These are phyloP conservation scores for Zootoca vivipara DNA, from an alignment of 2,113 vertebrate genomes.

Conservation along the genomic window DNA sequence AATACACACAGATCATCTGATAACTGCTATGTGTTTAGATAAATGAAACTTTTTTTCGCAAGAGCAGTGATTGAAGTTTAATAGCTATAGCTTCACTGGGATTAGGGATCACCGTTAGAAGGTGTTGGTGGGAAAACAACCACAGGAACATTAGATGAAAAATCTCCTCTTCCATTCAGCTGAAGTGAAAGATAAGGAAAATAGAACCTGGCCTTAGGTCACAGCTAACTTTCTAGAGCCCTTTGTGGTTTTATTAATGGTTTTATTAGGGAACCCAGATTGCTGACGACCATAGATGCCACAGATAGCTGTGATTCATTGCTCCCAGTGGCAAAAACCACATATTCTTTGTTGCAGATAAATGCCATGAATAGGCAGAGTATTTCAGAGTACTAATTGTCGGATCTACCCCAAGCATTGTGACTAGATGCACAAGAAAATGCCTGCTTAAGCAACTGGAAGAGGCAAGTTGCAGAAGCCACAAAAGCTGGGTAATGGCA, in stretches of 20 bases:
- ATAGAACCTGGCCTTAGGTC: not conserved
- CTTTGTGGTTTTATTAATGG: conserved; percentile 13
- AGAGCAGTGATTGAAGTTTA: conserved; percentile 21
- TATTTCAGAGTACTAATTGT: not conserved
- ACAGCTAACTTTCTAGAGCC: not conserved
- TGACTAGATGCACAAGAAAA: not conserved
- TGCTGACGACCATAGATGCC: not conserved
- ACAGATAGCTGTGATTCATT: not conserved
- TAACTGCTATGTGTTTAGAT: conserved; percentile 32
- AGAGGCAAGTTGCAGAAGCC: too few species aligned
- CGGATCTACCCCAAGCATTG: not conserved
- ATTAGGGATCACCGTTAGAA: not conserved
- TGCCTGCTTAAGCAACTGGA: not conserved
- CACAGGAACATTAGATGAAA: conserved; percentile 21
- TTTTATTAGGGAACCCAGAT: conserved; percentile 15
- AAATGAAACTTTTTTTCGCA: conserved; percentile 27
- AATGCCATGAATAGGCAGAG: not conserved
- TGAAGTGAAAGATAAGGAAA: not conserved
- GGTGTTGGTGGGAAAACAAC: conserved; percentile 1
- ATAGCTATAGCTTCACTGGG: conserved; percentile 18
- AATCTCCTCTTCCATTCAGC: conserved; percentile 12
- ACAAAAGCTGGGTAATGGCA: too few species aligned
- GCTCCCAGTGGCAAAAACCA: not conserved
- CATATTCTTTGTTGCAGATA: not conserved
- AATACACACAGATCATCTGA: conserved; percentile 30